These are phyloP conservation scores for Lysandra coridon DNA, from an alignment of 2,888 invertebrate genomes.

Conservation along the genomic window DNA sequence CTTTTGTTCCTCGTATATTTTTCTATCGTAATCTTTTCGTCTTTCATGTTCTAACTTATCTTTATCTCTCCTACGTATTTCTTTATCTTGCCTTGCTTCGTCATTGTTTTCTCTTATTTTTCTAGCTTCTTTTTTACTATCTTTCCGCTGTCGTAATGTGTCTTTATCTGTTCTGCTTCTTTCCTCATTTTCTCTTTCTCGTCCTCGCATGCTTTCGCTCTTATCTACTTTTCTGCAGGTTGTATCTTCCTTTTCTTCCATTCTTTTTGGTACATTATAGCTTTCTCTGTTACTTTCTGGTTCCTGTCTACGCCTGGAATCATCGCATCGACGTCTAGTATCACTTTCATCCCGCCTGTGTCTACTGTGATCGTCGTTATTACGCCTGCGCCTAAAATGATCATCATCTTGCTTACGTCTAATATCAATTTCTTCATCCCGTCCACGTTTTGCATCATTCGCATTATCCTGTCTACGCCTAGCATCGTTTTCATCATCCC, in stretches of 20 bases:
- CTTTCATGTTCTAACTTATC: background rate
- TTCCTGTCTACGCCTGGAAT: background rate
- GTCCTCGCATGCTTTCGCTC: background rate
- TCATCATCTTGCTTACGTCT: slow-evolving; percentile 26
- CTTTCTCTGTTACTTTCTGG: background rate
- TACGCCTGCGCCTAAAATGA: background rate
- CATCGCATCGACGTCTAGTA: background rate
- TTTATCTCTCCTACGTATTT: background rate
- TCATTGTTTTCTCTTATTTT: background rate
- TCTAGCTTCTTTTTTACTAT: background rate
- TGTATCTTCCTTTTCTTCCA: background rate
- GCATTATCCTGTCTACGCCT: background rate
- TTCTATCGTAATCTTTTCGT: slow-evolving; percentile 14
- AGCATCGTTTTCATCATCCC: background rate
- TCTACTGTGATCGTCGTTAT: background rate
- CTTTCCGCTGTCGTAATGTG: background rate
- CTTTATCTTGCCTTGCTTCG: background rate
- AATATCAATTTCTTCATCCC: slow-evolving; percentile 18
- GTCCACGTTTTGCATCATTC: background rate
- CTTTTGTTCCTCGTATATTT: background rate
- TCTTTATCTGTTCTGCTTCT: background rate
- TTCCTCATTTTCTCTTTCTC: background rate
- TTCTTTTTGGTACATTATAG: slow-evolving; percentile 1
- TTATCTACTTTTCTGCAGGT: background rate
- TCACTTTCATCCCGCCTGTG: background rate